phyloP scores from a whole-genome alignment of 64 coral and sea anemone species.

The Stichodactyla mertensii region DNA sequence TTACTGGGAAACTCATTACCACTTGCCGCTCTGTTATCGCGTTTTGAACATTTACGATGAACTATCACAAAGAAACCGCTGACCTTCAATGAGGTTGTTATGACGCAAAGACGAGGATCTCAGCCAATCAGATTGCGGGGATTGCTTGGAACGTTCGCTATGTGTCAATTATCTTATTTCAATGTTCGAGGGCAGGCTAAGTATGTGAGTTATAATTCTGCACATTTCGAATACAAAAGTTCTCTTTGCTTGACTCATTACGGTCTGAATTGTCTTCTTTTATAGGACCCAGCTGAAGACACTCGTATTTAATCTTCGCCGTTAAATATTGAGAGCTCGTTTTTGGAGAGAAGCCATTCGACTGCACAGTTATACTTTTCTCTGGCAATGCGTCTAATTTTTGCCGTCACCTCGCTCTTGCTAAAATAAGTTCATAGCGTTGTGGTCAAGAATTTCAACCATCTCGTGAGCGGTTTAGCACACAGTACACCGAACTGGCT shows the following conservation, averaged over 20 bases:
- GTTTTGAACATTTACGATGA: conserved; percentile 7
- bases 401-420: background rate
- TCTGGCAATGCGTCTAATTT: conserved; percentile 6
- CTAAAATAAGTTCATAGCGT: background rate
- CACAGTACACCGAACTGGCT: background rate
- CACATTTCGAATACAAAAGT: conserved; percentile 19
- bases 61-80: conserved; percentile 7
- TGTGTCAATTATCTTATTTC: conserved; percentile 69
- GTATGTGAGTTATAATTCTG: conserved; percentile 6
- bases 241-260: background rate
- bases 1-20: background rate
- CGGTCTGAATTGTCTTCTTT: background rate
- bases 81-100: conserved; percentile 20
- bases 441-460: background rate
- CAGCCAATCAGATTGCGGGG: conserved; percentile 29
- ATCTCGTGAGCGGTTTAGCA: background rate
- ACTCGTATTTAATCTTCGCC: background rate
- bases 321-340: too few relatives aligned
- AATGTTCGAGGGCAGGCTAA: conserved; percentile 45
- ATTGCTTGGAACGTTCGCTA: conserved; percentile 44
- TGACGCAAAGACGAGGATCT: conserved; percentile 3
- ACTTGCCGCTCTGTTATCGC: background rate
- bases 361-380: background rate
- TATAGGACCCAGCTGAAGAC: background rate
- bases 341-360: background rate